Percentiles rank a stretch among this genome's conserved stretches.
Conservation (phyloP, 2,113 vertebrate genomes). For the Varanus salvator region DNA sequence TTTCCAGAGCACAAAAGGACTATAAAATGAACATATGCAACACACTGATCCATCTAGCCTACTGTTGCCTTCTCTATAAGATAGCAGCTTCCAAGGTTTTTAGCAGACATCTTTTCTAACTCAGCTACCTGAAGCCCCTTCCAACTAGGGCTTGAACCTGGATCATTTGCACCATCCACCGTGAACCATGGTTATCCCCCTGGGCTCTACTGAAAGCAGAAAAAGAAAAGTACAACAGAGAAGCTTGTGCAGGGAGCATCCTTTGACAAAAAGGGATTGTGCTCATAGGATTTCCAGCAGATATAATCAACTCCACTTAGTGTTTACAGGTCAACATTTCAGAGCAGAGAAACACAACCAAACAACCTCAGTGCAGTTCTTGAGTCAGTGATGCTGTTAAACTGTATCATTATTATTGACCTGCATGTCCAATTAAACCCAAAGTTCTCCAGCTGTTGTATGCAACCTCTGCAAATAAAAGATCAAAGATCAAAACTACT, state of each 20-base stretch:
- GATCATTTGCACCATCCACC: background rate
- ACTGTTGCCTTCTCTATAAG: background rate
- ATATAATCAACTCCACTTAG: constrained; percentile 14
- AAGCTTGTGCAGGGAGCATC: background rate
- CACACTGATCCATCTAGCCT: background rate
- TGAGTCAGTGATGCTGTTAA: background rate
- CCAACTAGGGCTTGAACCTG: background rate
- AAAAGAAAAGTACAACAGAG: background rate
- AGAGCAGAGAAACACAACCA: background rate
- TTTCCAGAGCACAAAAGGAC: background rate
- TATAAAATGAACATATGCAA: background rate
- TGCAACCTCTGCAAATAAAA: background rate
- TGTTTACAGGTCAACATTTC: constrained; percentile 4
- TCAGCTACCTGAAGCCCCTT: background rate
- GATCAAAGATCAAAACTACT: constrained; percentile 30
- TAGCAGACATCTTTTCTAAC: background rate
- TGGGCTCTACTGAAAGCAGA: background rate
- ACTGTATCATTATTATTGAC: constrained; percentile 7
- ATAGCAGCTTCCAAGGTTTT: background rate
- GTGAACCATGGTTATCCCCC: background rate
- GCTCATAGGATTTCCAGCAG: background rate
- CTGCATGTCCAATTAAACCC: constrained; percentile 8
- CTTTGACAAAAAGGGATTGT: background rate
- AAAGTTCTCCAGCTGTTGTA: background rate
- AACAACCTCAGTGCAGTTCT: background rate